phyloP scores from a whole-genome alignment of 1,140 invertebrate species.

The Plectus sambesii region DNA sequence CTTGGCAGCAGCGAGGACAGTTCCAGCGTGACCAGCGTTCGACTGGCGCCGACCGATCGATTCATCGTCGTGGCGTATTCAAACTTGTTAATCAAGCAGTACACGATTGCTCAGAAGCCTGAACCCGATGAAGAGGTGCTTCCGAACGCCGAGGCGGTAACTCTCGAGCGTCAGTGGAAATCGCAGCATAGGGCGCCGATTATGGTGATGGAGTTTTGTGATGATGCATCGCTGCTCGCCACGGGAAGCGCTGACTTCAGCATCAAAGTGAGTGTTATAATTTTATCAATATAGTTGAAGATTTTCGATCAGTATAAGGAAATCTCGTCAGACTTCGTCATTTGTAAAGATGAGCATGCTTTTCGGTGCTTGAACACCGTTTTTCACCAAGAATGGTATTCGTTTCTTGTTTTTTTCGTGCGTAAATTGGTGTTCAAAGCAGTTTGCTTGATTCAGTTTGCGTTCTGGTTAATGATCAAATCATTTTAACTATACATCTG shows the following conservation, averaged over 20 bases:
- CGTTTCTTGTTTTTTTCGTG: too few relatives aligned
- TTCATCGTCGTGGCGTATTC: slow-evolving; percentile 26
- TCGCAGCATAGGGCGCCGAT: slow-evolving; percentile 20
- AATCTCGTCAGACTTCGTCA: too few relatives aligned
- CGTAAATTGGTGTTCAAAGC: too few relatives aligned
- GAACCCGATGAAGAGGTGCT: slow-evolving; percentile 12
- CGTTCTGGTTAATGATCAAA: too few relatives aligned
- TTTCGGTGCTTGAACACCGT: too few relatives aligned
- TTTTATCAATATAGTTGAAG: too few relatives aligned
- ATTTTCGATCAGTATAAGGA: too few relatives aligned
- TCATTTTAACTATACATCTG: too few relatives aligned
- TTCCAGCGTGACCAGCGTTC: slow-evolving; percentile 22
- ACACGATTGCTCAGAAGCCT: slow-evolving; percentile 11
- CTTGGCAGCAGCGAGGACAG: slow-evolving; percentile 21
- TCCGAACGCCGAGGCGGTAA: slow-evolving; percentile 12
- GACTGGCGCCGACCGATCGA: slow-evolving; percentile 20
- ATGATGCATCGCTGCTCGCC: slow-evolving; percentile 5
- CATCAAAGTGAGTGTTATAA: too few relatives aligned
- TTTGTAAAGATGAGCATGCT: too few relatives aligned
- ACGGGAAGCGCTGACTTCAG: slow-evolving; percentile 16
- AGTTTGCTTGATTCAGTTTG: too few relatives aligned
- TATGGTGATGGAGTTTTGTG: slow-evolving; percentile 15
- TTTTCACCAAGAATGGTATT: too few relatives aligned
- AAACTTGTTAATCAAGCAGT: slow-evolving; percentile 24
- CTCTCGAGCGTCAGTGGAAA: slow-evolving; percentile 21